Percentiles rank a stretch among this genome's conserved stretches.
phyloP scores from a whole-genome alignment of 2,113 vertebrate genomes.

The human (Homo sapiens) region DNA sequence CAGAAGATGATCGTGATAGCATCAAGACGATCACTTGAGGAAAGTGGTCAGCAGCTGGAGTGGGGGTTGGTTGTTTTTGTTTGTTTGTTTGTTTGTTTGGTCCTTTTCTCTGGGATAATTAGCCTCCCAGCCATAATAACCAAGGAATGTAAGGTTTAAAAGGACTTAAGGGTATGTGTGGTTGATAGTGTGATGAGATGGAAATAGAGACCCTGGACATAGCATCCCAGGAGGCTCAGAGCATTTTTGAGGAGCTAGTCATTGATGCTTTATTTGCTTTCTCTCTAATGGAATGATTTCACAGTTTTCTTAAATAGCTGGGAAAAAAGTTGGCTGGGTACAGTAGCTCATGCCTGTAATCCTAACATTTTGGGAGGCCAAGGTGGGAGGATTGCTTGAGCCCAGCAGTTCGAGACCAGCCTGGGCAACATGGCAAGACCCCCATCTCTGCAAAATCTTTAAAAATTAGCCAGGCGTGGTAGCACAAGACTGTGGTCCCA shows the following conservation, averaged over 20 bases:
- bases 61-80: neutral
- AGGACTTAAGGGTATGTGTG: neutral
- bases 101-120: neutral
- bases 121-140: neutral
- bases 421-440: neutral
- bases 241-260: neutral
- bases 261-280: neutral
- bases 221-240: neutral
- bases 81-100: neutral
- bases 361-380: neutral
- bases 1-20: neutral
- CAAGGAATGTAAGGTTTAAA: neutral
- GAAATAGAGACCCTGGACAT: neutral
- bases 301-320: neutral
- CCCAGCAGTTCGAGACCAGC: neutral
- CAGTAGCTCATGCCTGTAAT: neutral
- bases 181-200: neutral
- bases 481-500: neutral
- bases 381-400: neutral
- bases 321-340: too few relatives aligned
- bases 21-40: neutral
- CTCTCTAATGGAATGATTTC: neutral
- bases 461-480: neutral
- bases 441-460: neutral
- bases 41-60: neutral